These are phyloP conservation scores for Astropecten irregularis DNA, from an alignment of 53 echinoderm and acorn worm species.

Conservation along the genomic window DNA sequence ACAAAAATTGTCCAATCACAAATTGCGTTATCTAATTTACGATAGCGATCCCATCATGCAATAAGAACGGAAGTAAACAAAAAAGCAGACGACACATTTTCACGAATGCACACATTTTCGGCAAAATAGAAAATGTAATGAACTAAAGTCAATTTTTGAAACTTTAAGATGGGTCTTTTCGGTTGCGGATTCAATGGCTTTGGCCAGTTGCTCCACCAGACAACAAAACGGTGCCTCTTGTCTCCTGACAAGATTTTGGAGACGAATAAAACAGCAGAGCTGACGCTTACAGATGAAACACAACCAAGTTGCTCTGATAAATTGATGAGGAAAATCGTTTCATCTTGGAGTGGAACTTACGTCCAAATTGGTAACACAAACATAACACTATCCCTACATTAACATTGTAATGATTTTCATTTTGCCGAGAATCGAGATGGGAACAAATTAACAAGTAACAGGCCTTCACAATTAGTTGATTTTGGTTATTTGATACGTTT, in stretches of 20 bases:
- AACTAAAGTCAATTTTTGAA: background rate
- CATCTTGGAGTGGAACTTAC: conserved; percentile 24
- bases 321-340: background rate
- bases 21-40: background rate
- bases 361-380: background rate
- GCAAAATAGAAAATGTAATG: no score
- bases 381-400: no score
- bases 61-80: conserved; percentile 38
- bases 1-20: background rate
- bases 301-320: no score
- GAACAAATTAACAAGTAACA: no score
- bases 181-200: conserved; percentile 59
- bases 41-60: conserved; percentile 15
- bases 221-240: background rate
- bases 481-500: no score
- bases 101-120: no score
- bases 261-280: no score
- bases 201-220: conserved; percentile 18
- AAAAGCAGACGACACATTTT: conserved; percentile 25
- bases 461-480: no score
- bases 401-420: no score
- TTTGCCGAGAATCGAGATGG: no score
- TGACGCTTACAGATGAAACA: no score
- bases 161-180: background rate
- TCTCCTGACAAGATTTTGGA: conserved; percentile 24